Base-by-base conservation (phyloP, 2,113 vertebrate species). In the Aleadryas rufinucha region DNA sequence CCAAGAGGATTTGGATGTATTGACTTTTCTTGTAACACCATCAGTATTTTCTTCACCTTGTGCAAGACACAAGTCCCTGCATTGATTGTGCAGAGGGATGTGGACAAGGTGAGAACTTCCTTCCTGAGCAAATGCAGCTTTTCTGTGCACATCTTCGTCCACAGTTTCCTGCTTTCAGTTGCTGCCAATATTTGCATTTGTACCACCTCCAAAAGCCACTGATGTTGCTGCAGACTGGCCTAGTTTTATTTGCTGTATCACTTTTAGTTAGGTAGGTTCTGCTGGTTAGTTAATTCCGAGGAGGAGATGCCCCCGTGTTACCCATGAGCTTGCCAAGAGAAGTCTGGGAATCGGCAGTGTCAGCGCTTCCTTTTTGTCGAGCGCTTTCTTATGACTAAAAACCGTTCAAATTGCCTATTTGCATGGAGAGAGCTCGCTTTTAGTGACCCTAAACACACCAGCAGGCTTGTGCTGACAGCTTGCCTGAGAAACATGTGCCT, bases 41-140 rank as follows among this genome's bases (percentile, higher is more conserved):
- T 27, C 45, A 12, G 87, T 37, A 4, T 79, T 77, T 75, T 70
- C 90, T 81, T 90, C 79, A 31, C 76, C 76, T 63, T 50, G 76
- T n/a, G 82, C 72, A 52, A 81, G 89, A 31, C 87, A 63, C 84
- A 52, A 59, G 79, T 72, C 47, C 5, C 66, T 26, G 93, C 94
- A 66, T 81, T 77, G 91, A 75, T 89, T 93, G 42, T 68, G 86
- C 35, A 84, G 94, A 84, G 94, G 94, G 95, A 87, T 95, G 94
- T 84, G 95, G 93, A 92, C 56, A 27, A 90, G 89, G 89, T 84
- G 93, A 95, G 64, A 72, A 52, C 95, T 97, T 97, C 95, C 93
- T 97, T 93, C 92, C 95, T 96, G 95, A 97, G 91, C 80, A 84
- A 87, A 86, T 13, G 69, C 93, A 45, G 17, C 87, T 84, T 19